Base-by-base conservation (phyloP, 1,140 invertebrate genomes). In the Eupristina koningsbergeri region DNA sequence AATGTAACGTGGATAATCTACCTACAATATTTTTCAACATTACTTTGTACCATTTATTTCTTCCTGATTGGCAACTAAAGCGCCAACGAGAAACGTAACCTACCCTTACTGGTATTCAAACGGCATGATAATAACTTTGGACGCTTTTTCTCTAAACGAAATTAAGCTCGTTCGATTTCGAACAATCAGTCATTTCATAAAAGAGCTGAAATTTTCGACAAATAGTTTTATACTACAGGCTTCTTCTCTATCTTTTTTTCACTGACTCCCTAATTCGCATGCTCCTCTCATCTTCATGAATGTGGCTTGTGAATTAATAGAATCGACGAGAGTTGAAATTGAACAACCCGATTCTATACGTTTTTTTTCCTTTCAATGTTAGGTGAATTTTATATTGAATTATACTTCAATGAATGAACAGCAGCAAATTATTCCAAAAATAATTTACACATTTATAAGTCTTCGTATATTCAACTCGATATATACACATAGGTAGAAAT, bases 121-220 rank as follows among this genome's bases (percentile, higher is more conserved):
- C n/a, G 7, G 50, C 31, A 31, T 34, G 47, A 41, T 81, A 73
- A 81, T 81, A 81, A 61, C 67, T 73, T 41, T 19, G 47, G 34
- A 29, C 79, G 29, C n/a, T 64, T 64, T 75, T 63, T 73, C n/a
- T 39, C 71, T 31, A 74, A 75, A 61, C 71, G 73, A 83, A 83
- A 83, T 83, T 77, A 83, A 83, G 75, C 75, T 78, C 64, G 26
- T 78, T 71, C 81, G 75, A 83, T 78, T 58, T 5, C 9, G 31
- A 58, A 71, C 63, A 45, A 83, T 77, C 74, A 63, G 29, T 78
- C 47, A 71, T 78, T 83, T 83, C 58, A 22, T 47, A 39, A 83
- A 78, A 31, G 41, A 64, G 50, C 5, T 39, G 31, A 22, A 81
- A 74, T 58, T 81, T 73, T 69, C n/a, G 29, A 80, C 39, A 31